Evolutionary conservation across 2,888 invertebrate species (phyloP).

Genomic region (Homarus gammarus): DNA sequence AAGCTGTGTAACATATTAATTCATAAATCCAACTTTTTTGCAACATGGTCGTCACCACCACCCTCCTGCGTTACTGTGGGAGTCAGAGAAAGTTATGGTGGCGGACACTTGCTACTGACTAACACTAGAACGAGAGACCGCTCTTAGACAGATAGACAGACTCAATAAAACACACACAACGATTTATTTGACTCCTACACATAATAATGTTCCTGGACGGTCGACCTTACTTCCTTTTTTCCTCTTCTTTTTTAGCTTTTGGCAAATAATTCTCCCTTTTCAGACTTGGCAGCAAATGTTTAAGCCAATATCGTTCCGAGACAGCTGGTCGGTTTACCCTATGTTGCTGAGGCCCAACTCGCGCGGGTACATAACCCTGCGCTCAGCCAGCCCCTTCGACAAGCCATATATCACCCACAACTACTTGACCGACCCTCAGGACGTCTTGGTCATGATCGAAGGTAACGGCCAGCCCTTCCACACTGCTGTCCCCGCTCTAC

Average conservation of each 20-base stretch:
- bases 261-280: conserved; percentile 22
- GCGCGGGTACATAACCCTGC: conserved; percentile 88
- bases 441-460: conserved; percentile 88
- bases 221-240: neutral
- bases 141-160: neutral
- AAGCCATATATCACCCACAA: conserved; percentile 94
- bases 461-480: conserved; percentile 80
- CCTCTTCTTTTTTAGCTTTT: neutral
- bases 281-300: conserved; percentile 81
- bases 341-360: conserved; percentile 95
- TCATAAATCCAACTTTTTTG: too few species aligned
- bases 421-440: conserved; percentile 92
- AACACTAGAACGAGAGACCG: neutral
- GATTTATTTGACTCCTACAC: neutral
- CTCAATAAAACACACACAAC: neutral
- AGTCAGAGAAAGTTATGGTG: conserved; percentile 1
- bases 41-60: neutral
- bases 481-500: neutral
- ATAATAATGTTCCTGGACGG: neutral
- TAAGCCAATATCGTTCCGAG: conserved; percentile 85
- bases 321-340: conserved; percentile 90
- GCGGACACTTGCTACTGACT: neutral
- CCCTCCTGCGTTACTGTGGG: neutral
- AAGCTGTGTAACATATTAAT: too few species aligned
- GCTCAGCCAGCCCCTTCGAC: conserved; percentile 87